Evolutionary conservation across 1,140 invertebrate species (phyloP).

Genomic region (Neoseiulus cucumeris): DNA sequence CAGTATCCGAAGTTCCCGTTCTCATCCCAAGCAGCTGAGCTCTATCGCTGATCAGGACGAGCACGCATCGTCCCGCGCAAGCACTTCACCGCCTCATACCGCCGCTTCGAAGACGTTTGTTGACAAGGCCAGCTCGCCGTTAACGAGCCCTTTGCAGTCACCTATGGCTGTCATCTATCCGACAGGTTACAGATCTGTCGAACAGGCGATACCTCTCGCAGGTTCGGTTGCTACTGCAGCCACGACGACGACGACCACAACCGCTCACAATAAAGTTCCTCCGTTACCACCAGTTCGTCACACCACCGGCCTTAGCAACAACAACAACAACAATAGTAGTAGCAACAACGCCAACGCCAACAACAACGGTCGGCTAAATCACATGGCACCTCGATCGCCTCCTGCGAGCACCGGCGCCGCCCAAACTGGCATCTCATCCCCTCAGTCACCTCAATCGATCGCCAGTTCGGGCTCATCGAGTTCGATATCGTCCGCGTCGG

Average conservation of each 20-base stretch:
- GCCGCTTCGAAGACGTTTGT: background rate
- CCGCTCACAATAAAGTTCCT: slow-evolving; percentile 1
- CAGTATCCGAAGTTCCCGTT: slow-evolving; percentile 66
- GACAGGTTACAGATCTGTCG: background rate
- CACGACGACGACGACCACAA: slow-evolving; percentile 5
- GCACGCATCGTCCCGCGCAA: slow-evolving; percentile 37
- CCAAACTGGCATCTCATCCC: background rate
- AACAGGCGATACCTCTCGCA: background rate
- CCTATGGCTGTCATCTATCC: slow-evolving; percentile 2
- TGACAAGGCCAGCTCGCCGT: slow-evolving; percentile 8
- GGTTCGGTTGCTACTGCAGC: background rate
- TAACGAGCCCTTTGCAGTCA: slow-evolving; percentile 9
- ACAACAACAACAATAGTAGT: background rate
- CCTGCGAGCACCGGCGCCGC: background rate
- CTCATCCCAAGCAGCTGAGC: slow-evolving; percentile 35
- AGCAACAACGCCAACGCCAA: background rate
- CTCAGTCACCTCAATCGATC: slow-evolving; percentile 15
- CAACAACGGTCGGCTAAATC: background rate
- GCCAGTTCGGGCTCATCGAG: slow-evolving; percentile 14
- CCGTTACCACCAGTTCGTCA: slow-evolving; percentile 5
- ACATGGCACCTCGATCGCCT: background rate
- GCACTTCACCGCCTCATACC: slow-evolving; percentile 25
- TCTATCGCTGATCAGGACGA: slow-evolving; percentile 8
- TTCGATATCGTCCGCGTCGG: slow-evolving; percentile 16
- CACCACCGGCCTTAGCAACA: background rate